These are phyloP conservation scores for Neoascia interrupta DNA, from an alignment of 2,888 invertebrate species.

Conservation along the genomic window DNA sequence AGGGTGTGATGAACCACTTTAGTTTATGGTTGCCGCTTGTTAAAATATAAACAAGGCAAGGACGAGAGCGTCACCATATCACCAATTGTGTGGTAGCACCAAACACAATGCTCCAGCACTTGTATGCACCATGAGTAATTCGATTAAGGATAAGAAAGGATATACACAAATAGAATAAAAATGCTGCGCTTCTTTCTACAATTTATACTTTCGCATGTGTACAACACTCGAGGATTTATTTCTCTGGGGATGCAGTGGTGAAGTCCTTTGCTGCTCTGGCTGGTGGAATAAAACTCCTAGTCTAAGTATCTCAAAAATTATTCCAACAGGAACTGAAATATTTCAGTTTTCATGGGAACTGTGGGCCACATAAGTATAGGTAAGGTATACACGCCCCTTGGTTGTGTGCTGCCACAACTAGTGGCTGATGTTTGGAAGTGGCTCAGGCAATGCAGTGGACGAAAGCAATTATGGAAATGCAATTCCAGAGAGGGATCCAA, in stretches of 20 bases:
- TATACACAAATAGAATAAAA: conserved; percentile 19
- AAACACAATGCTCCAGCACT: conserved; percentile 49
- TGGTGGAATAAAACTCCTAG: conserved; percentile 62
- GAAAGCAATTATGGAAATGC: conserved; percentile 59
- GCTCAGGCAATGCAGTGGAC: conserved; percentile 50
- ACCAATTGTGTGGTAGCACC: conserved; percentile 45
- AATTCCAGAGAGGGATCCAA: conserved; percentile 39
- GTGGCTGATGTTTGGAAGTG: conserved; percentile 17
- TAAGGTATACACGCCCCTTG: not conserved
- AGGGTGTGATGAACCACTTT: conserved; percentile 58
- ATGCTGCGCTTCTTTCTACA: conserved; percentile 35
- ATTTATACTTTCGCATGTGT: conserved; percentile 43
- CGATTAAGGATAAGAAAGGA: conserved; percentile 67
- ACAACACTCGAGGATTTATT: conserved; percentile 45
- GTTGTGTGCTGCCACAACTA: not conserved
- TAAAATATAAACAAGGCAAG: conserved; percentile 62
- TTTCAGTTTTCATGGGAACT: conserved; percentile 12
- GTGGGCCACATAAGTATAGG: conserved; percentile 8
- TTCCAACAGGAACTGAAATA: conserved; percentile 38
- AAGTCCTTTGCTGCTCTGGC: conserved; percentile 40
- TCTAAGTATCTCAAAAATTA: conserved; percentile 67
- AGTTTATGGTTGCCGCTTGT: conserved; percentile 63
- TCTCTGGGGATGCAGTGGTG: conserved; percentile 54
- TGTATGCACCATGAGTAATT: conserved; percentile 61
- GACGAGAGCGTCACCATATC: conserved; percentile 35